Base-by-base conservation (phyloP, 2,888 invertebrate genomes). In the Craniophora ligustri region DNA sequence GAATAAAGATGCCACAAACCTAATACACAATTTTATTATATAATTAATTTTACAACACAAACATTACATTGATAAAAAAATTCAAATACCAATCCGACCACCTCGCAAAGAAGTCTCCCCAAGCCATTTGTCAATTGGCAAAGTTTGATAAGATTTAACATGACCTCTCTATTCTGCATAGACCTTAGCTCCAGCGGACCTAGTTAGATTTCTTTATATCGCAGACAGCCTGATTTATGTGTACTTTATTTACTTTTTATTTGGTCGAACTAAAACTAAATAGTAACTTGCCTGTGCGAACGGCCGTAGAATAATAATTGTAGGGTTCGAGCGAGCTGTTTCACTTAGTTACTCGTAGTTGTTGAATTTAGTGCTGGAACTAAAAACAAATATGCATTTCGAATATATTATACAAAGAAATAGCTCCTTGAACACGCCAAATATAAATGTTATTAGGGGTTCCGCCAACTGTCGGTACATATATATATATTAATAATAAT, bases 181-280 rank as follows among this genome's bases (percentile, higher is more conserved):
- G 42, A 16, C 58, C 72, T 39, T 34, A 39, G 34, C 5, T 38
- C 30, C 19, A 8, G 38, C 35, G 50, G 48, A 44, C 51, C 54
- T 58, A 53, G 57, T 59, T 51, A 56, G 55, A 72, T 62, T 66
- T 56, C 62, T 68, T 60, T 72, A 66, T 65, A 65, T 63, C 59
- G 49, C 16, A 72, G 54, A 48, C 73, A 75, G 59, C 30, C 66
- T 69, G 76, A 75, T 75, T 72, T 72, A 75, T 75, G 67, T 65
- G 44, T 62, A 58, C 53, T 73, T 56, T 65, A 62, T 72, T 57
- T 61, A 62, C 62, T 72, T 63, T 68, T 62, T 72, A 50, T 68
- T 75, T 55, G 50, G 65, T 68, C 62, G 53, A 42, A 55, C 39
- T 58, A 39, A 57, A 72, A 75, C 68, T 59, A 71, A 60, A 53